Evolutionary conservation across 2,797 vertebrate genomes (phyloP), one percentile per base, ranked within the genome.

Genomic region (Monodelphis domestica): DNA sequence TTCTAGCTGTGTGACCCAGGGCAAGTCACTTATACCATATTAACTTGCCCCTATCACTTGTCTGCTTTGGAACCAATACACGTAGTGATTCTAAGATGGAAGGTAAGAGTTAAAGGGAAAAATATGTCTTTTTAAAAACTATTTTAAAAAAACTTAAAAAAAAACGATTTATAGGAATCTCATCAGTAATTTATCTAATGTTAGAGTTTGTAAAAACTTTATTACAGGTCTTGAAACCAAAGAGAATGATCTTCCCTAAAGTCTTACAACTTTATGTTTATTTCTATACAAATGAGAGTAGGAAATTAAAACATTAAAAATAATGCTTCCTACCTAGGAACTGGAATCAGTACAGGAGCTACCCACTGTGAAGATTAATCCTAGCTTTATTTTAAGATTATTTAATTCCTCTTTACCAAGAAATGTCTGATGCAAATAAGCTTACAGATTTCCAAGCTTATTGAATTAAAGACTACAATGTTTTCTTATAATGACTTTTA

Each of bases 341-440:
- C n/a, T 0, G 1, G 0, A 0, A 51, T 50, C 93, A 63, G 63
- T 53, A 30, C 70, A 53, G 87, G 52, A 92, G 51, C n/a, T 51
- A 38, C 51, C 55, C 92, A 91, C 59, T 90, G 89, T 2, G 28
- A 57, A 87, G 54, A 59, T 90, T 30, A 55, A 53, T 54, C 53
- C 29, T 38, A 53, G 91, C 38, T 54, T 88, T 10, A n/a, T 33
- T 59, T 92, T 52, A 24, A 88, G 59, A 92, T 87, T 92, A 55
- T 70, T 89, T 89, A 53, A 2, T 88, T 89, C 84, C 90, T 94
- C 38, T 88, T 88, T 91, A 91, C 38, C 50, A 4, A 29, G 94
- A 89, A 88, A 53, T 30, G 24, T 53, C 50, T 90, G 59, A 89
- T 56, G 45, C 50, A 33, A 88, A 94, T 55, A 91, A 93, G 45